Base-by-base conservation (phyloP, 2,888 invertebrate genomes). In the Xylota sylvarum region DNA sequence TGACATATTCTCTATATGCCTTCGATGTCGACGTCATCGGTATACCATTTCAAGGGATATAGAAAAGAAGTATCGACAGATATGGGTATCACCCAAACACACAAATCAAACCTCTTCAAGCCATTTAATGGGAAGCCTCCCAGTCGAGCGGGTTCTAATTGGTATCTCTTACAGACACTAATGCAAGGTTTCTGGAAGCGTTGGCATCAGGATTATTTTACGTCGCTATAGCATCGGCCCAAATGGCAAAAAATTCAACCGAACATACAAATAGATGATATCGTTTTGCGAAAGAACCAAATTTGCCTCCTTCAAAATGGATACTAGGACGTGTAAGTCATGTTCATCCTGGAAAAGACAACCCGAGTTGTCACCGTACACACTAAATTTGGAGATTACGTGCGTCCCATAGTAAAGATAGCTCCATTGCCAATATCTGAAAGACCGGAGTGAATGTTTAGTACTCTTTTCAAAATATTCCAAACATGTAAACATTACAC, bases 51-150 rank as follows among this genome's bases (percentile, higher is more conserved):
- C 78, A n/a, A n/a, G n/a, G n/a, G n/a, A n/a, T n/a, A n/a, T n/a
- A n/a, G n/a, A n/a, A n/a, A n/a, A 7, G 88, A 88, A 85, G 85
- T 85, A 72, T 35, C 79, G 85, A 5, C 73, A 78, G 40, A 76
- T 86, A 5, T 58, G 60, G 65, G 79, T 82, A 2, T 50, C 50
- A 3, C 62, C 40, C 5, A 37, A 76, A 17, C 64, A 83, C 48
- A 9, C 55, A 1, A 56, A 77, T 37, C 5, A 30, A 12, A 32
- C 65, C 23, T 62, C 69, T 9, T 72, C 72, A 6, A 35, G 19
- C 5, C 82, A 83, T 69, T 67, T 84, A 17, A 86, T 80, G 72
- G 86, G 80, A 32, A 48, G 77, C 30, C 43, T 84, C 1, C 52
- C 80, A 9, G 30, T 10, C 7, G 60, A 77, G 43, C 55, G 80